Base-by-base conservation (phyloP, 2,113 vertebrate genomes). In the Phalacrocorax aristotelis region DNA sequence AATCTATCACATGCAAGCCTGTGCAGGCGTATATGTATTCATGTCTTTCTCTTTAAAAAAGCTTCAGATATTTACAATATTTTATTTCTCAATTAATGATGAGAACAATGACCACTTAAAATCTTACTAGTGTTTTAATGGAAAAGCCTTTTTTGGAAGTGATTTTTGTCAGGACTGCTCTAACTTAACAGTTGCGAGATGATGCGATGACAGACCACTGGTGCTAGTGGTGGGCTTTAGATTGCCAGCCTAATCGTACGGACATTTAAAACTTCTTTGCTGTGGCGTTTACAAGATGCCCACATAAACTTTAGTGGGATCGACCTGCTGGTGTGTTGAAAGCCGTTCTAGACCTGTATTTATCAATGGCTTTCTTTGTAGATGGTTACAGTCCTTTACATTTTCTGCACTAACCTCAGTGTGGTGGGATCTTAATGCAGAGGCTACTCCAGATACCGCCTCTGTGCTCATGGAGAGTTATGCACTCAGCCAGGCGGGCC, bases 21-120 rank as follows among this genome's bases (percentile, higher is more conserved):
- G 11, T 0, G 0, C 6, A 74, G 34, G 40, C 0, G 0, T 46
- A 3, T 17, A 26, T 12, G 18, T 27, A 51, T 60, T 80, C 3
- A 36, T 4, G 61, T 70, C 2, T 54, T 61, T 30, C 58, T 79
- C 15, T 69, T 82, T 38, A 25, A 72, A 87, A 89, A 58, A 48
- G 3, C 52, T 87, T 52, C 52, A 34, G 23, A 11, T 87, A 38
- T 11, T 68, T 12, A 68, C 87, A 80, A 36, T 46, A 30, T 10
- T 66, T 80, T 49, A 6, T 44, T 93, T 74, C 30, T 83, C 15
- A 55, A 5, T 62, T 74, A 74, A 64, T 49, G n/a, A 5, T 60
- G 7, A 68, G 61, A 85, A 44, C 20, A 57, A 21, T 48, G 60
- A 75, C 23, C 22, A 20, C 26, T 70, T 93, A 30, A 83, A 34